Conservation (phyloP, 1,140 invertebrate species). For the Phymastichus coffea region DNA sequence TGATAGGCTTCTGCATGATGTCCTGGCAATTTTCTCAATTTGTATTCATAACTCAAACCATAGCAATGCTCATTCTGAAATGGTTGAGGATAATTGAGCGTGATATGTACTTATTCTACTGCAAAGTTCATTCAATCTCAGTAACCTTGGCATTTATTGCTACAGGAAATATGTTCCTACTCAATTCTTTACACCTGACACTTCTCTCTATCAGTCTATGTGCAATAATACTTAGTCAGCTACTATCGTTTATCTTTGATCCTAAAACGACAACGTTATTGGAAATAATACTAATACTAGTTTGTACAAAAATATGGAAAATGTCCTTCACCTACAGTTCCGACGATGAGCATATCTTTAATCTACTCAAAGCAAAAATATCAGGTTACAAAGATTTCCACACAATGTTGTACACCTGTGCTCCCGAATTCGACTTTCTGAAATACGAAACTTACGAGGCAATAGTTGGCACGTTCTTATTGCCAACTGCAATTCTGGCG, state of each 20-base stretch:
- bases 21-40: constrained; percentile 81
- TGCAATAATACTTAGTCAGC: constrained; percentile 15
- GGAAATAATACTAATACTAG: constrained; percentile 40
- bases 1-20: constrained; percentile 57
- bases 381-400: constrained; percentile 76
- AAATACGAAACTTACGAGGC: constrained; percentile 57
- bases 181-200: constrained; percentile 67
- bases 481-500: constrained; percentile 59
- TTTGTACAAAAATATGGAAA: constrained; percentile 40
- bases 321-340: constrained; percentile 46
- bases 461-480: constrained; percentile 58
- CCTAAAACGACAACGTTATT: constrained; percentile 24
- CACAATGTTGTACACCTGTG: constrained; percentile 81
- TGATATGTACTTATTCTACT: constrained; percentile 52
- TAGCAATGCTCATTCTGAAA: constrained; percentile 65
- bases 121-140: constrained; percentile 63
- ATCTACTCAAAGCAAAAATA: constrained; percentile 77
- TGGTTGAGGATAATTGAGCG: constrained; percentile 63
- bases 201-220: constrained; percentile 44
- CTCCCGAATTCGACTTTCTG: constrained; percentile 81
- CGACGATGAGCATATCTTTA: constrained; percentile 73
- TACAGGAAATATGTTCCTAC: constrained; percentile 62
- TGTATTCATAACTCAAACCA: constrained; percentile 69
- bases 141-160: constrained; percentile 55
- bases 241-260: constrained; percentile 14